Conservation (phyloP, 2,113 vertebrate genomes). For the Syngnathus scovelli region DNA sequence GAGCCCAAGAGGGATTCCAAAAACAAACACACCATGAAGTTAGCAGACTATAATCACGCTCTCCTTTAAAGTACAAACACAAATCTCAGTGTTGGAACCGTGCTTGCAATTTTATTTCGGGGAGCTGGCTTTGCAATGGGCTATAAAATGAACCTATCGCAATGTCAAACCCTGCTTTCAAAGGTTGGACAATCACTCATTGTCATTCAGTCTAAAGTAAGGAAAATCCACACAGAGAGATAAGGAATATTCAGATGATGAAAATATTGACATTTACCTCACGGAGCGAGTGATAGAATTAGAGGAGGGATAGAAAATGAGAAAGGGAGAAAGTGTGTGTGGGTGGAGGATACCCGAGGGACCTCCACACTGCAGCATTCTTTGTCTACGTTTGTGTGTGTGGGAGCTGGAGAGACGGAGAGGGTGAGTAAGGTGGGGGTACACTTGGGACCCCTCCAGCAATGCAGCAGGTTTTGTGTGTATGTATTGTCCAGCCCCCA, state of each 20-base stretch:
- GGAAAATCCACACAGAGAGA: constrained; percentile 7
- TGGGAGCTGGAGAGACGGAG: constrained; percentile 26
- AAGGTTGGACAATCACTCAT: background rate
- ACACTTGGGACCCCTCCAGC: constrained; percentile 74
- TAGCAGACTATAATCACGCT: background rate
- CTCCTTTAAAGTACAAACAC: background rate
- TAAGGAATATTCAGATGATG: constrained; percentile 43
- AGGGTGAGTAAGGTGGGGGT: constrained; percentile 68
- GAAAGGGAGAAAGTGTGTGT: constrained; percentile 53
- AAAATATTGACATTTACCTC: constrained; percentile 54
- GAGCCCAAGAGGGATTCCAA: background rate
- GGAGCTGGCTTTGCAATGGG: background rate
- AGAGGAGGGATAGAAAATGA: constrained; percentile 48
- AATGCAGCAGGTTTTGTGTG: constrained; percentile 66
- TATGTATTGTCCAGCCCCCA: constrained; percentile 71
- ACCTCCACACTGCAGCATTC: constrained; percentile 70
- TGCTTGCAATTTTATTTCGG: background rate
- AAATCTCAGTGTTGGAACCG: background rate
- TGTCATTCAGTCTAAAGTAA: constrained; percentile 10
- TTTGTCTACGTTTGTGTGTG: constrained; percentile 49
- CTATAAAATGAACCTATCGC: background rate
- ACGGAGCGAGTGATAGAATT: constrained; percentile 48
- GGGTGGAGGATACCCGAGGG: constrained; percentile 63
- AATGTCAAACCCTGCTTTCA: background rate
- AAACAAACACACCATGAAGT: background rate